phyloP scores from a whole-genome alignment of 1,140 invertebrate genomes.

The Drosophila suzukii region DNA sequence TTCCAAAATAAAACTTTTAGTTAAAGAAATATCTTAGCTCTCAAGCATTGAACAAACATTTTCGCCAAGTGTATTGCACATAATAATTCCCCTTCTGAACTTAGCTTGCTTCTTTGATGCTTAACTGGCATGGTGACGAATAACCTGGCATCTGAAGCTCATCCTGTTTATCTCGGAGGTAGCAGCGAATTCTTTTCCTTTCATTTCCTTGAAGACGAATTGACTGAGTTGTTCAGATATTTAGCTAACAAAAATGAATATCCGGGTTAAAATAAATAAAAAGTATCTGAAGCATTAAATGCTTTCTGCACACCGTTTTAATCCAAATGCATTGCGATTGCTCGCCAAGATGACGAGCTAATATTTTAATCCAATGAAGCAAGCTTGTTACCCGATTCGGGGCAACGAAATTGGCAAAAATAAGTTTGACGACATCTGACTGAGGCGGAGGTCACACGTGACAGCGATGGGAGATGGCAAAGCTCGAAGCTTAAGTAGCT shows the following conservation, averaged over 20 bases:
- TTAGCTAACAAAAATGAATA: neutral
- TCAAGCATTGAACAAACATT: no score
- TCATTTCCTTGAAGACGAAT: neutral
- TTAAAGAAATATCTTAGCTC: no score
- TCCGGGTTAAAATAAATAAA: neutral
- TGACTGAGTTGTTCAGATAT: neutral
- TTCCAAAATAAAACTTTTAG: no score
- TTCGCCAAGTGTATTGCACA: neutral
- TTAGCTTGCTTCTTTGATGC: neutral
- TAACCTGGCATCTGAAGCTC: neutral
- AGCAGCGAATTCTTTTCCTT: neutral
- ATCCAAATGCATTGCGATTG: slow-evolving; percentile 2
- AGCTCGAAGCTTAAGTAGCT: slow-evolving; percentile 42
- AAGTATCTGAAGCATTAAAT: neutral
- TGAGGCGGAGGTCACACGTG: slow-evolving; percentile 32
- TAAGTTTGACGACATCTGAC: slow-evolving; percentile 8
- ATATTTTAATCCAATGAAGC: slow-evolving; percentile 26
- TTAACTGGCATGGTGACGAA: slow-evolving; percentile 6
- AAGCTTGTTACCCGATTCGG: slow-evolving; percentile 1
- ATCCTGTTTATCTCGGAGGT: neutral
- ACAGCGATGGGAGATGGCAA: slow-evolving; percentile 13
- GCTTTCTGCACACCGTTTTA: neutral
- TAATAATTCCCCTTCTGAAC: neutral
- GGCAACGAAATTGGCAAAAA: slow-evolving; percentile 43
- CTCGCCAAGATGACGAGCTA: slow-evolving; percentile 3